These are phyloP conservation scores for Myrmecophaga tridactyla DNA, from an alignment of 2,113 vertebrate species.

Conservation along the genomic window DNA sequence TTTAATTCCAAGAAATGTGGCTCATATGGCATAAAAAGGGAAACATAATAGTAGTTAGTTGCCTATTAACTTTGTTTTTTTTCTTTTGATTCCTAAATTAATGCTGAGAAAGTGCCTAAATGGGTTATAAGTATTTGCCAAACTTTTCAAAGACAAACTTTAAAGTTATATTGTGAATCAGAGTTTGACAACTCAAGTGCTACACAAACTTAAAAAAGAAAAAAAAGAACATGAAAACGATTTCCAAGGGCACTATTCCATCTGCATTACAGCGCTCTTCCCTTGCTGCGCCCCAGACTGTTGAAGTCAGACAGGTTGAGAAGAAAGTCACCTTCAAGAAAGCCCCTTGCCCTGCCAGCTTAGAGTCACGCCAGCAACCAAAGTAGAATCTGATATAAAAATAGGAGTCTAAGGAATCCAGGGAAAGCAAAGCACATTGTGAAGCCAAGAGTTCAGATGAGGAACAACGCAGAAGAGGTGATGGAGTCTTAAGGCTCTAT, in stretches of 20 bases:
- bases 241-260: constrained; percentile 59
- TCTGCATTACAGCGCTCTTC: neutral
- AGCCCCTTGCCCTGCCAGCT: constrained; percentile 79
- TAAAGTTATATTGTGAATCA: neutral
- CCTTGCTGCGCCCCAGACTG: constrained; percentile 41
- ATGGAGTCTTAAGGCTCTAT: neutral
- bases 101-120: neutral
- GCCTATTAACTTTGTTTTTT: neutral
- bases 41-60: neutral
- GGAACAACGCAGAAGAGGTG: neutral
- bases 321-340: constrained; percentile 80
- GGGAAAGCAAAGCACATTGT: constrained; percentile 18
- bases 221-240: neutral
- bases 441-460: neutral
- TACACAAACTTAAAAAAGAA: neutral
- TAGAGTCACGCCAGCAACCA: constrained; percentile 64
- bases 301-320: constrained; percentile 69
- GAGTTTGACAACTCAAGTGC: constrained; percentile 30
- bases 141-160: neutral
- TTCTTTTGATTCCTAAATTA: neutral
- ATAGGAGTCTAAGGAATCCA: constrained; percentile 77
- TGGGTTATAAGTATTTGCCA: neutral
- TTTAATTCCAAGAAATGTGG: neutral
- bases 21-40: neutral
- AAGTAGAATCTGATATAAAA: constrained; percentile 80